Percentiles rank a stretch among this genome's conserved stretches.
Evolutionary conservation across 2,888 invertebrate species (phyloP).

Genomic region (Phaedon cochleariae): DNA sequence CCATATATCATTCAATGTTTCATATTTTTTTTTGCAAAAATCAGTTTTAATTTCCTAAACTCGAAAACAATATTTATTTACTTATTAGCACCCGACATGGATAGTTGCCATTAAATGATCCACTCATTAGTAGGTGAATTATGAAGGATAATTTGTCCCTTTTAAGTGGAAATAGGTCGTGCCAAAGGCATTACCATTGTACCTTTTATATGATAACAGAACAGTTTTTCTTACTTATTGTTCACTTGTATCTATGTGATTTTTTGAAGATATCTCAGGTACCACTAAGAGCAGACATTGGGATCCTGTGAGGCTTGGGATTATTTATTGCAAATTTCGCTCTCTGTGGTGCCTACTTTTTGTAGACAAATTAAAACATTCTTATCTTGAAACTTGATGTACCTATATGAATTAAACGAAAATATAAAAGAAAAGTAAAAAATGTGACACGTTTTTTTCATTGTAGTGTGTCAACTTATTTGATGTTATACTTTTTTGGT

Average conservation of each 20-base stretch:
- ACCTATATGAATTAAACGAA: conserved; percentile 28
- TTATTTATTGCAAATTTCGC: too few relatives aligned
- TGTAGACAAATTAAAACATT: conserved; percentile 36
- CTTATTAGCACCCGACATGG: too few relatives aligned
- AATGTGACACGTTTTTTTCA: conserved; percentile 31
- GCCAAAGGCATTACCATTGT: conserved; percentile 40
- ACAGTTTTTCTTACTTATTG: conserved; percentile 18
- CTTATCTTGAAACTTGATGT: conserved; percentile 40
- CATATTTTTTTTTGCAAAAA: too few relatives aligned
- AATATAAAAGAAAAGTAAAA: conserved; percentile 14
- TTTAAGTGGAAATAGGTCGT: conserved; percentile 39
- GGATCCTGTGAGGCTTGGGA: too few relatives aligned
- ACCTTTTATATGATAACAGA: not conserved
- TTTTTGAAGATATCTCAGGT: conserved; percentile 28
- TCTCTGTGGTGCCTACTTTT: conserved; percentile 3
- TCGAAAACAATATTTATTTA: not conserved
- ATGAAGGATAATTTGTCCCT: not conserved
- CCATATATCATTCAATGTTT: too few relatives aligned
- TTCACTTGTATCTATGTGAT: conserved; percentile 16
- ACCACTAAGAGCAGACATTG: not conserved
- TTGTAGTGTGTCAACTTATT: conserved; percentile 45
- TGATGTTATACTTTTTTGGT: conserved; percentile 46
- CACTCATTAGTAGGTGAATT: too few relatives aligned
- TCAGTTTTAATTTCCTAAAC: too few relatives aligned
- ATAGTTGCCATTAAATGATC: too few relatives aligned